phyloP scores from a whole-genome alignment of 1,140 invertebrate genomes.

The Littorina saxatilis region DNA sequence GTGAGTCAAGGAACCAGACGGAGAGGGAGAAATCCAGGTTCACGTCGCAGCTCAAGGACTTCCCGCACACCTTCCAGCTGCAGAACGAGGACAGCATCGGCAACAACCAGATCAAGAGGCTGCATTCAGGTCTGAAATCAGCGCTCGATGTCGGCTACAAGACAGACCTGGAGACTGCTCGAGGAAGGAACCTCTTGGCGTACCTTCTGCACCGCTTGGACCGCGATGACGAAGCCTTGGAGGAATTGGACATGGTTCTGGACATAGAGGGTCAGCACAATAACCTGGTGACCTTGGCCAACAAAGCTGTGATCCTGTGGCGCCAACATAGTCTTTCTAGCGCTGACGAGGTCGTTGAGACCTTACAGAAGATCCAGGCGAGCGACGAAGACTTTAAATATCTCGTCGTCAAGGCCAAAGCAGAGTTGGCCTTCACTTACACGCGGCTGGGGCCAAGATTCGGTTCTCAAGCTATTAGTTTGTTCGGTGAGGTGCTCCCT shows the following conservation, averaged over 20 bases:
- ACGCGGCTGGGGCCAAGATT: slow-evolving; percentile 18
- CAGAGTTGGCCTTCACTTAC: slow-evolving; percentile 26
- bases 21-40: neutral
- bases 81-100: neutral
- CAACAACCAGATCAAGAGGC: neutral
- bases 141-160: slow-evolving; percentile 7
- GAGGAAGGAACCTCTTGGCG: slow-evolving; percentile 12
- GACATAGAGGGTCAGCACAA: neutral
- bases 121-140: slow-evolving; percentile 4
- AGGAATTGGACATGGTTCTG: neutral
- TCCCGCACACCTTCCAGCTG: slow-evolving; percentile 28
- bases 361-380: neutral
- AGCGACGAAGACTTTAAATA: neutral
- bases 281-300: slow-evolving; percentile 29
- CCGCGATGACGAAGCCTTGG: neutral
- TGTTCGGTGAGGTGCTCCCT: slow-evolving; percentile 8
- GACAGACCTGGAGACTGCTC: slow-evolving; percentile 29
- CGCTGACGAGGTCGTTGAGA: neutral
- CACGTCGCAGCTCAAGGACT: neutral
- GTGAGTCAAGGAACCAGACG: neutral
- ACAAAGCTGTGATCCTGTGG: slow-evolving; percentile 19
- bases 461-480: neutral
- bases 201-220: neutral
- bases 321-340: neutral
- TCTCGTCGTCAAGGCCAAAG: slow-evolving; percentile 24